Evolutionary conservation across 2,888 invertebrate genomes (phyloP), one percentile per base, ranked within the genome.

Genomic region (Anoplius nigerrimus): DNA sequence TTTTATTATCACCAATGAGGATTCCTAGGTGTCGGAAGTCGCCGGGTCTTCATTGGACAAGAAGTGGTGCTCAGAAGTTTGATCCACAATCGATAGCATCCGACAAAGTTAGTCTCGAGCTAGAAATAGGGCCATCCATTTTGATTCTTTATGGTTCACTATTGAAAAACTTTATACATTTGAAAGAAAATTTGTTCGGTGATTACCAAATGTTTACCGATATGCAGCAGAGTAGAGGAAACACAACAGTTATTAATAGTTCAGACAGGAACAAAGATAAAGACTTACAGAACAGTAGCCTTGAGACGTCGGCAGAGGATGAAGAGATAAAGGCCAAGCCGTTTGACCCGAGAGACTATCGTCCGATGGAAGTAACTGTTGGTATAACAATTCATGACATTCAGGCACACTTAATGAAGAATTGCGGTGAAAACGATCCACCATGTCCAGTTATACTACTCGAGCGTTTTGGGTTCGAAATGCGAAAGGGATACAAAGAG

Each of bases 131-230:
- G 0, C 97, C 98, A 0, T 98, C 98, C 0, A 95, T 97, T 34
- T 90, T 99, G 5, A 92, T 96, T 80, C 92, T 98, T 0, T 98
- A 98, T 85, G 99, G 99, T 2, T 95, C 98, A 18, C 93, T 98
- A 6, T 91, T 99, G 42, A 93, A 95, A 63, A 95, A 96, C 86
- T 95, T 98, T 82, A 93, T 98, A 84, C 95, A 96, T 89, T 91
- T 98, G 51, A 94, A 98, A 87, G 98, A 99, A 90, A 99, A 99
- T 86, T 97, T 99, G 77, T 97, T 99, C 87, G 99, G 99, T 0
- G 98, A 97, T 89, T 96, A 98, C 90, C 98, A 99, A 89, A 92
- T 92, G 22, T 98, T 98, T 84, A 96, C 96, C 0, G 98, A 98
- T 82, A 97, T 98, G 95, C 95, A 95, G 80, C 93, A 94, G 78